These are phyloP conservation scores for Harlomillsia oculata DNA, from an alignment of 1,140 invertebrate species.

Conservation along the genomic window DNA sequence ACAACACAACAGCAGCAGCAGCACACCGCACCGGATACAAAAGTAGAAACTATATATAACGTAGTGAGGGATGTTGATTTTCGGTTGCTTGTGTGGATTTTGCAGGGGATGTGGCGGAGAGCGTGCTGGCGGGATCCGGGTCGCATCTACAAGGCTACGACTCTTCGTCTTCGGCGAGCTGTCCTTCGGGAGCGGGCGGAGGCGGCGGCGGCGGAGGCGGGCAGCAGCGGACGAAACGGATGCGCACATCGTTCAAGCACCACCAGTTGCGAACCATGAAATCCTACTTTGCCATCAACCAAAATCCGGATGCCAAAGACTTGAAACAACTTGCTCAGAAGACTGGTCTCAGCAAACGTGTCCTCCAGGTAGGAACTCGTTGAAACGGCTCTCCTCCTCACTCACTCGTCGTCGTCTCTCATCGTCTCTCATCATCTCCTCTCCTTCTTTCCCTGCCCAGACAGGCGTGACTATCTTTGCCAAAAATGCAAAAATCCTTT, in stretches of 20 bases:
- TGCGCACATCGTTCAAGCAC: slow-evolving; percentile 94
- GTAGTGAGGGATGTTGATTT: no score
- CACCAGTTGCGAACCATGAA: slow-evolving; percentile 97
- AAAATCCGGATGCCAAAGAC: slow-evolving; percentile 94
- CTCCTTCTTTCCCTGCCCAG: no score
- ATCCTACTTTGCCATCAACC: slow-evolving; percentile 90
- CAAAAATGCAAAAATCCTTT: no score
- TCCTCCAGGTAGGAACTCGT: slow-evolving; percentile 67
- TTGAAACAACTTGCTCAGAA: slow-evolving; percentile 89
- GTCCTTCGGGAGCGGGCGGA: slow-evolving; percentile 39
- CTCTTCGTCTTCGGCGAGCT: slow-evolving; percentile 57
- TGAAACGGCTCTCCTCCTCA: background rate
- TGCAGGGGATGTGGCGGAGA: no score
- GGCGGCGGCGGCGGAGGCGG: slow-evolving; percentile 5
- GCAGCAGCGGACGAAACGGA: slow-evolving; percentile 68
- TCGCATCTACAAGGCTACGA: slow-evolving; percentile 42
- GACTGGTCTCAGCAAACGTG: slow-evolving; percentile 90
- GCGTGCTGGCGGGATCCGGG: no score
- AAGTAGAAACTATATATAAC: no score
- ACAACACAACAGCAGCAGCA: no score
- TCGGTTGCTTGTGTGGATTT: no score
- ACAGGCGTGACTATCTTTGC: no score
- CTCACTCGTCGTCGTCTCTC: no score
- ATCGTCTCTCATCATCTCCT: no score
- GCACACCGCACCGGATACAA: no score